Conservation (phyloP, 2,797 vertebrate genomes). For the Gambusia yucatana region DNA sequence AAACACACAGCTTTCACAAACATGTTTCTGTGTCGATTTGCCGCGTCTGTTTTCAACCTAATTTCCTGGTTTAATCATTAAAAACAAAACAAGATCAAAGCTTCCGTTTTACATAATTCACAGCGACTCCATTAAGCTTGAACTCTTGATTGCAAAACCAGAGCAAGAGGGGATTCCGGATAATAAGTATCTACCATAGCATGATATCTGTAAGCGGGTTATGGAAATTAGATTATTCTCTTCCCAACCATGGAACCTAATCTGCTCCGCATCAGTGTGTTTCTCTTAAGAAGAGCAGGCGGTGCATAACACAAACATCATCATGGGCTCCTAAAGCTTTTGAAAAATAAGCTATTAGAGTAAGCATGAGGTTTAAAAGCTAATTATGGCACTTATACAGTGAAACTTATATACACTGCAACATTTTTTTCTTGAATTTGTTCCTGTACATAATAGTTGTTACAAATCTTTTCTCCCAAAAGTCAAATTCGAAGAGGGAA, state of each 20-base stretch:
- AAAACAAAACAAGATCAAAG: slow-evolving; percentile 55
- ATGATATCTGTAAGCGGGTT: slow-evolving; percentile 73
- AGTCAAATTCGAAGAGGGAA: not conserved
- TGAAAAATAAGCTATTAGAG: slow-evolving; percentile 31
- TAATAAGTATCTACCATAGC: slow-evolving; percentile 51
- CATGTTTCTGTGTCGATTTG: slow-evolving; percentile 5
- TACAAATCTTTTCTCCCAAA: not conserved
- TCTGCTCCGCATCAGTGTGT: slow-evolving; percentile 66
- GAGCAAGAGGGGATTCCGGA: slow-evolving; percentile 63
- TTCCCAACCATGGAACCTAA: slow-evolving; percentile 63
- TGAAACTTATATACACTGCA: not conserved
- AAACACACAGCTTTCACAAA: slow-evolving; percentile 29
- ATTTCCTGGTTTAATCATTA: slow-evolving; percentile 35
- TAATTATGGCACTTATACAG: not conserved
- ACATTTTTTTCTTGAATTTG: not conserved
- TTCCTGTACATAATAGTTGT: too few species aligned
- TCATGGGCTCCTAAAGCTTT: slow-evolving; percentile 13
- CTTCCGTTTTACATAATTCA: slow-evolving; percentile 33
- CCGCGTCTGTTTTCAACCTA: slow-evolving; percentile 22
- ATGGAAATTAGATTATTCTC: slow-evolving; percentile 75
- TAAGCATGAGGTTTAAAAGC: slow-evolving; percentile 5
- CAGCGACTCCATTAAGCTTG: slow-evolving; percentile 37
- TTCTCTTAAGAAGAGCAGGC: slow-evolving; percentile 28
- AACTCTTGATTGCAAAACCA: slow-evolving; percentile 60
- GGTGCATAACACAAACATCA: slow-evolving; percentile 27